Percentiles rank a stretch among this genome's conserved stretches.
phyloP scores from a whole-genome alignment of 2,797 vertebrate species.

The Falco berigora region DNA sequence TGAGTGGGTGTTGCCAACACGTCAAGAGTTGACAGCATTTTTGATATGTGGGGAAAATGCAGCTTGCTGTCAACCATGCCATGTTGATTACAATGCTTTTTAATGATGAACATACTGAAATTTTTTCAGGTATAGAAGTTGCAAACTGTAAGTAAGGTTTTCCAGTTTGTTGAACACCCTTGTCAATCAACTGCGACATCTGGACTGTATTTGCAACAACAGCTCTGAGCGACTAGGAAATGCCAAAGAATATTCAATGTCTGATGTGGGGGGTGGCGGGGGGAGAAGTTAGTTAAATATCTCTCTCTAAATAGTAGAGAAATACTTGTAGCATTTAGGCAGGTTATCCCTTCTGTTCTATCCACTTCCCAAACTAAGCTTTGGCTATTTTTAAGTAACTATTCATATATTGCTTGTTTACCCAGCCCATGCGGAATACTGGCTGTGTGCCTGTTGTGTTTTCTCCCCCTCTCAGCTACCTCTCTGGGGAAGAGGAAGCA shows the following conservation, averaged over 20 bases:
- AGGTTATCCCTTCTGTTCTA: background rate
- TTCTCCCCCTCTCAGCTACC: fast-evolving
- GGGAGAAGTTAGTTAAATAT: background rate
- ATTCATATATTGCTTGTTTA: background rate
- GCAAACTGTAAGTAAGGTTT: background rate
- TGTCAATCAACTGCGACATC: fast-evolving
- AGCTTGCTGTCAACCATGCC: background rate
- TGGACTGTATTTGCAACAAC: background rate
- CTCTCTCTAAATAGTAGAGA: background rate
- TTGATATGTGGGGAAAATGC: background rate
- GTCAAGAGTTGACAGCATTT: background rate
- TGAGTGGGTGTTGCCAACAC: background rate
- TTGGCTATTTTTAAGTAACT: background rate
- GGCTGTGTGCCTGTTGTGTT: background rate
- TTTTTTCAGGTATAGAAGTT: background rate
- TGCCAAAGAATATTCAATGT: background rate
- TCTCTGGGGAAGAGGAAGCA: background rate
- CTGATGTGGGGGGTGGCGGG: background rate
- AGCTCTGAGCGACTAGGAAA: background rate
- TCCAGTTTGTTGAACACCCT: background rate
- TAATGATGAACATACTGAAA: background rate
- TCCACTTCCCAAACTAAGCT: background rate
- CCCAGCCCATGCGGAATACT: background rate
- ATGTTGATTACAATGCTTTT: background rate
- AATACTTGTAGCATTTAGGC: background rate